These are phyloP conservation scores for Camarhynchus parvulus DNA, from an alignment of 2,113 vertebrate species.

Conservation along the genomic window DNA sequence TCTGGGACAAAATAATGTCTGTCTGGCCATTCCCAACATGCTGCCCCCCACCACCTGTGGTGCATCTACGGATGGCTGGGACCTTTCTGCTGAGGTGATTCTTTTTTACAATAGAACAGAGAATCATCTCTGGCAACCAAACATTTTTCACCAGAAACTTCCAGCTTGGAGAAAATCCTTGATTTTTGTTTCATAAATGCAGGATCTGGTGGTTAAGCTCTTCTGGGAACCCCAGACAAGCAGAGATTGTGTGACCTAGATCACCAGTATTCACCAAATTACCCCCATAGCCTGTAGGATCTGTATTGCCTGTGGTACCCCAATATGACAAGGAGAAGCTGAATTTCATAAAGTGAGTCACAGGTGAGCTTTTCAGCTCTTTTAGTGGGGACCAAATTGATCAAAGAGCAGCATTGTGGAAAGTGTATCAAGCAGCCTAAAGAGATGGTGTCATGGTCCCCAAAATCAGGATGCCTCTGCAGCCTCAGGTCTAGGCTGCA, in stretches of 20 bases:
- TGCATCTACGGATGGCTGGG: neutral
- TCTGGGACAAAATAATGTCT: neutral
- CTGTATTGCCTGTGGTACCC: neutral
- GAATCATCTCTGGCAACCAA: neutral
- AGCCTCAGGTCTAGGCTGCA: neutral
- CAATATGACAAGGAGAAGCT: neutral
- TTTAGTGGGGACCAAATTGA: neutral
- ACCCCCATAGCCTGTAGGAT: neutral
- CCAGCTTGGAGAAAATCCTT: neutral
- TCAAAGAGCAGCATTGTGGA: neutral
- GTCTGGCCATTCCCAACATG: neutral
- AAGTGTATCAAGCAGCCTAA: neutral
- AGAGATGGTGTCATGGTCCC: neutral
- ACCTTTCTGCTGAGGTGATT: neutral
- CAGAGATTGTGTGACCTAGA: neutral
- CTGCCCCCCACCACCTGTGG: rapidly evolving
- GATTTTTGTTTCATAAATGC: neutral
- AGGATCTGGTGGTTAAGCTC: neutral
- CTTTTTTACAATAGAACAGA: neutral
- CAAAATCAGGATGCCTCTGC: neutral
- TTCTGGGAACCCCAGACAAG: neutral
- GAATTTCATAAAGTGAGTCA: neutral
- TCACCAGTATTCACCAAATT: neutral
- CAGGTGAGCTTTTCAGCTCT: neutral
- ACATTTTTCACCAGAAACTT: neutral